phyloP scores from a whole-genome alignment of 2,888 invertebrate genomes.

The Chrysotoxum bicinctum region DNA sequence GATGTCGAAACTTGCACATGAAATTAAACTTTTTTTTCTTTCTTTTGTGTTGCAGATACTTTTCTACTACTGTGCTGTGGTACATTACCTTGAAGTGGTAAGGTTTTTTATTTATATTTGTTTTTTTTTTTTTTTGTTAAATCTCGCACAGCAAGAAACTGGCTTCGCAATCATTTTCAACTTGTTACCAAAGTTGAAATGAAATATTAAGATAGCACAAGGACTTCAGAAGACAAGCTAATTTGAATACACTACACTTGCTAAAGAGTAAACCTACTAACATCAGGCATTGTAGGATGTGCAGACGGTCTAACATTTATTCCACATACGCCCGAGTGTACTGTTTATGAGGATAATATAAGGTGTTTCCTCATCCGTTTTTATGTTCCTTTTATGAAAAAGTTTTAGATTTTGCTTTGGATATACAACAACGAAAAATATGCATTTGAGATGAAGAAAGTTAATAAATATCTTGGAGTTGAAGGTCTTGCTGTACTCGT shows the following conservation, averaged over 20 bases:
- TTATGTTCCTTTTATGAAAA: constrained; percentile 8
- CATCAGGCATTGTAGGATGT: constrained; percentile 10
- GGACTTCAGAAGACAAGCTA: constrained; percentile 59
- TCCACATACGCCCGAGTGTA: constrained; percentile 34
- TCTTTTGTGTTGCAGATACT: neutral
- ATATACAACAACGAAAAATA: neutral
- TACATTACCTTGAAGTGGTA: constrained; percentile 18
- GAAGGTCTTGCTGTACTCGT: constrained; percentile 1
- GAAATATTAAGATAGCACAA: constrained; percentile 64
- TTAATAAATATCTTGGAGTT: constrained; percentile 21
- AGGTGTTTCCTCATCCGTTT: constrained; percentile 12
- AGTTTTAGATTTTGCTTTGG: constrained; percentile 8
- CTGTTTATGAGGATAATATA: constrained; percentile 16
- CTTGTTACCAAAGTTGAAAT: constrained; percentile 65
- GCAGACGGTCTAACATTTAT: constrained; percentile 23
- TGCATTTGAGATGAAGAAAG: constrained; percentile 31
- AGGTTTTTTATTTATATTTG: neutral
- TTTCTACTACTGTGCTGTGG: neutral
- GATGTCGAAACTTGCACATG: constrained; percentile 49
- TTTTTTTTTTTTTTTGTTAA: neutral
- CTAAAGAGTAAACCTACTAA: constrained; percentile 40
- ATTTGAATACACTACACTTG: constrained; percentile 60
- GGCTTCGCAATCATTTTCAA: constrained; percentile 56
- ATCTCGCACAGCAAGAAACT: constrained; percentile 13
- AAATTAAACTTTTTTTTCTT: constrained; percentile 36